Conservation (phyloP, 2,888 invertebrate species). For the Vesta saturnalis region DNA sequence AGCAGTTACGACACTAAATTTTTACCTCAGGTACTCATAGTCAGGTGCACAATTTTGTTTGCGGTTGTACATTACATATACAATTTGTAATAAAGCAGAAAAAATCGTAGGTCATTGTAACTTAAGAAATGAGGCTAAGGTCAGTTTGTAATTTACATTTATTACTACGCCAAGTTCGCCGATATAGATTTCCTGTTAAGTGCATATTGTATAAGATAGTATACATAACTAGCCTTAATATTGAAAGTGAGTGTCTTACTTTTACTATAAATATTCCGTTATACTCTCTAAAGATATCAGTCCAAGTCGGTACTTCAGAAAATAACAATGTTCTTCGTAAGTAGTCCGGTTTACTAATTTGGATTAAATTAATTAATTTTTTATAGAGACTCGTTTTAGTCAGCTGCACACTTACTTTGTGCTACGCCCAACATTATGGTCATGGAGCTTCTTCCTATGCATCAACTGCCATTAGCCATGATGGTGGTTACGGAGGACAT, state of each 20-base stretch:
- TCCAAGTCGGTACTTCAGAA: constrained; percentile 2
- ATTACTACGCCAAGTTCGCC: not conserved
- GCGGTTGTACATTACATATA: too few relatives aligned
- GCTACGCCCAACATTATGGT: constrained; percentile 9
- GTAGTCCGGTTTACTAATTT: not conserved
- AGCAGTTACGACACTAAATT: too few relatives aligned
- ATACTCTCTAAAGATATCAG: not conserved
- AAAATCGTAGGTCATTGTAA: not conserved
- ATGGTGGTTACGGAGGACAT: not conserved
- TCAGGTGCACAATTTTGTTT: too few relatives aligned
- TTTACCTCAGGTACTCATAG: too few relatives aligned
- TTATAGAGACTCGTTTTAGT: not conserved
- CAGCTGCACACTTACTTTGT: not conserved
- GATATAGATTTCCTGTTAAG: not conserved
- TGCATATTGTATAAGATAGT: not conserved
- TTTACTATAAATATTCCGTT: not conserved
- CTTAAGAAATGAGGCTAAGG: not conserved
- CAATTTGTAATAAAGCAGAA: not conserved
- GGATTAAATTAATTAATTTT: not conserved
- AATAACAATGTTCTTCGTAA: constrained; percentile 12
- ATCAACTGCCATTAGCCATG: not conserved
- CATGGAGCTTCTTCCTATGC: constrained; percentile 3
- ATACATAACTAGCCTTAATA: not conserved
- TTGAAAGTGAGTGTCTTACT: not conserved
- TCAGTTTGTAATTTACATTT: not conserved